These are phyloP conservation scores for Sinocyclocheilus anshuiensis DNA, from an alignment of 2,113 vertebrate species.

Conservation along the genomic window DNA sequence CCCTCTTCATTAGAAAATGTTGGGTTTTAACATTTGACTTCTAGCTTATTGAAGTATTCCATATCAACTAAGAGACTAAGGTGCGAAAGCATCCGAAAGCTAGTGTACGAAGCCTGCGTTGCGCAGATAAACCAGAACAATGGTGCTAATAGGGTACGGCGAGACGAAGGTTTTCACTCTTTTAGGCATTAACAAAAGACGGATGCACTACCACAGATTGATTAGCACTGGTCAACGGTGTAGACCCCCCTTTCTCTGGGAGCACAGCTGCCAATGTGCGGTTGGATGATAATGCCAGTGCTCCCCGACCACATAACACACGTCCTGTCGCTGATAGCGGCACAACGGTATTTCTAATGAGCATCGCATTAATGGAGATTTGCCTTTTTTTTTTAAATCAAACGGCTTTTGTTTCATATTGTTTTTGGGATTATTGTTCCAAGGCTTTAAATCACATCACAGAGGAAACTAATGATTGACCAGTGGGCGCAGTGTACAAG, in stretches of 20 bases:
- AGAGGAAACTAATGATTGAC: constrained; percentile 37
- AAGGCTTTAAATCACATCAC: constrained; percentile 33
- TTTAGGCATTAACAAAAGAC: constrained; percentile 73
- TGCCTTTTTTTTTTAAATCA: constrained; percentile 24
- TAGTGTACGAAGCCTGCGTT: constrained; percentile 67
- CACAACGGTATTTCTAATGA: constrained; percentile 24
- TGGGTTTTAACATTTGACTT: constrained; percentile 66
- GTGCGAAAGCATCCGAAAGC: constrained; percentile 11
- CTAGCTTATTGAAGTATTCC: constrained; percentile 48
- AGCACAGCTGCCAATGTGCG: constrained; percentile 61
- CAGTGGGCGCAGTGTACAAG: constrained; percentile 15
- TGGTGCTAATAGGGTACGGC: constrained; percentile 79
- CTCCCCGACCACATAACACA: constrained; percentile 14
- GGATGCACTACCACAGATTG: constrained; percentile 71
- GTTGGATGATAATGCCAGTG: constrained; percentile 36
- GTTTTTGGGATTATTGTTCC: constrained; percentile 27
- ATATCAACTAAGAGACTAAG: constrained; percentile 50
- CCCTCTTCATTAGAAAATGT: constrained; percentile 56
- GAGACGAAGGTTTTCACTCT: constrained; percentile 71
- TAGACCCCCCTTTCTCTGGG: constrained; percentile 63
- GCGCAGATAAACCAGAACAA: constrained; percentile 84
- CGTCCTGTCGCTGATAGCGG: not conserved
- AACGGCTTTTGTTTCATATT: constrained; percentile 28
- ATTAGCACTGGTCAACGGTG: constrained; percentile 72
- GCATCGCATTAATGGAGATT: not conserved